Evolutionary conservation across 2,797 vertebrate genomes (phyloP), one percentile per base, ranked within the genome.

Genomic region (Triplophysa yarkandensis): DNA sequence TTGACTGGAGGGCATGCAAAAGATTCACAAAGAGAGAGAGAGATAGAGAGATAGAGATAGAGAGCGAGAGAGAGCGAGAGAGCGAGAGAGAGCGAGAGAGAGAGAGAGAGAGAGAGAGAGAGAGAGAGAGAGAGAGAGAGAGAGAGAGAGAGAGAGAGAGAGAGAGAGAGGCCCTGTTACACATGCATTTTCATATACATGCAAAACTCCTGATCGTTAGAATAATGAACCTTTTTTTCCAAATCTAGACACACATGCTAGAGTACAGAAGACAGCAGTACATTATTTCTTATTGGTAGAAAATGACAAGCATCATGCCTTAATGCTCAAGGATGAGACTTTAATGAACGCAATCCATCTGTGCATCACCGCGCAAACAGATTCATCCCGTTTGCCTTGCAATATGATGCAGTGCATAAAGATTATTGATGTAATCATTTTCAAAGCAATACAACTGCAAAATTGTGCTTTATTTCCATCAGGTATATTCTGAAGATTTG

Each of bases 1-100:
- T 96, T 39, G 94, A 95, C 98, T 98, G 88, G 94, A 82, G 91
- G 89, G 95, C 96, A 91, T 93, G 91, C 86, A 90, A 90, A 86
- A 91, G 87, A 91, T 86, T 90, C 85, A 48, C 39, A 75, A 30
- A 63, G 44, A 66, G 68, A 66, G 76, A 67, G 39, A 66, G 57
- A 78, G 63, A 72, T 23, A 54, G 68, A 77, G 54, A 77, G 39
- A 78, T 30, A 77, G 55, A 77, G 48, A 74, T 43, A 77, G 54
- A 81, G 41, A 69, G 30, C 3, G 30, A 30, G 30, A 30, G 30
- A 30, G 30, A 48, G 44, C 71, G 36, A 70, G 52, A 65, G 68
- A 69, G 75, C 65, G 36, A 66, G 57, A 78, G 63, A 72, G 27
- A 54, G 68, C 77, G 54, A 77, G 39, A 78, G 36, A 79, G 55